A percentile compares a stretch with the other conserved stretches of the same genome.
Conservation (phyloP, 1,140 invertebrate genomes). For the Pentalonia nigronervosa region DNA sequence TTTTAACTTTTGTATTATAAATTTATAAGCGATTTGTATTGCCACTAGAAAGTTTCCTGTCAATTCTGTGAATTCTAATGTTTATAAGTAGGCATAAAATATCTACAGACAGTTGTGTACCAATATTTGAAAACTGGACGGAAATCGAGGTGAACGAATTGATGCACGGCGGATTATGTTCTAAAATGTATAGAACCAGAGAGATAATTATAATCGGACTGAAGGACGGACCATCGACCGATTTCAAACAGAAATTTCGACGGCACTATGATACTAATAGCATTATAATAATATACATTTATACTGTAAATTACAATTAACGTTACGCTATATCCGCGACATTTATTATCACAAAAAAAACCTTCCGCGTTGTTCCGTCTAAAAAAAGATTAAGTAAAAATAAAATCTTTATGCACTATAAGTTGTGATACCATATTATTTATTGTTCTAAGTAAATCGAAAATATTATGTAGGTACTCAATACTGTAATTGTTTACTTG, state of each 20-base stretch:
- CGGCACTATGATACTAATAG: not conserved
- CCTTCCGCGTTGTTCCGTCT: not conserved
- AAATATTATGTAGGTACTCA: not conserved
- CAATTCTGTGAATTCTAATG: not conserved
- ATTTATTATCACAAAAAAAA: not conserved
- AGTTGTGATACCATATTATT: not conserved
- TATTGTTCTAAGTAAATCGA: not conserved
- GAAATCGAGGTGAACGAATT: conserved; percentile 8
- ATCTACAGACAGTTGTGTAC: not conserved
- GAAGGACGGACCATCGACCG: not conserved
- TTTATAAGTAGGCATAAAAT: not conserved
- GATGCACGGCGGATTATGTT: not conserved
- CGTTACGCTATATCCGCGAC: not conserved
- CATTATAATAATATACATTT: not conserved
- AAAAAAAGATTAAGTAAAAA: not conserved
- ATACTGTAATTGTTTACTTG: not conserved
- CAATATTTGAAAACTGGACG: not conserved
- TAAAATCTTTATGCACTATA: not conserved
- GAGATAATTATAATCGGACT: not conserved
- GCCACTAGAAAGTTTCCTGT: no score
- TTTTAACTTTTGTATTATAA: no score
- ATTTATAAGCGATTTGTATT: no score
- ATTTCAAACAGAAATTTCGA: not conserved
- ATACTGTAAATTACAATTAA: not conserved
- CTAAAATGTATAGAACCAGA: not conserved